These are phyloP conservation scores for Chesias legatella DNA, from an alignment of 2,888 invertebrate genomes.

Conservation along the genomic window DNA sequence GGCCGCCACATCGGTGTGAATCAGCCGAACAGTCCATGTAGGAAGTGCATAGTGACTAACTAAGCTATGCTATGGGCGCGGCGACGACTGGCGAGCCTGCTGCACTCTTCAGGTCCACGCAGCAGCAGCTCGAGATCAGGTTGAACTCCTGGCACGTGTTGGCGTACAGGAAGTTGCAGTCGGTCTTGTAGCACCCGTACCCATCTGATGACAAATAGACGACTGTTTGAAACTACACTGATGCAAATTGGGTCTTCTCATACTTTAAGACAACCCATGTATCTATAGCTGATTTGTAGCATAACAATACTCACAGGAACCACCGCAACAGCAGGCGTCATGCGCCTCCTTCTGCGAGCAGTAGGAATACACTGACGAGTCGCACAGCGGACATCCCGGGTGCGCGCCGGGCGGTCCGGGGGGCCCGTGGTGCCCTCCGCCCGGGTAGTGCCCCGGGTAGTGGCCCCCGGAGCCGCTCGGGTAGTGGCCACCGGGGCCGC, in stretches of 20 bases:
- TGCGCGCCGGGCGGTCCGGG: constrained; percentile 70
- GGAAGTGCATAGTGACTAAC: too few species aligned
- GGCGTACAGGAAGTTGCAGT: constrained; percentile 87
- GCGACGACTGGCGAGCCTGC: constrained; percentile 30
- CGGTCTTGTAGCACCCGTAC: constrained; percentile 82
- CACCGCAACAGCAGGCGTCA: constrained; percentile 87
- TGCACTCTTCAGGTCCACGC: constrained; percentile 77
- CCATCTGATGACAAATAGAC: constrained; percentile 47
- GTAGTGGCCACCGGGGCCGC: constrained; percentile 34
- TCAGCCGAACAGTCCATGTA: too few species aligned
- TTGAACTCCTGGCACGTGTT: constrained; percentile 87
- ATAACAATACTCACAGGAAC: constrained; percentile 56
- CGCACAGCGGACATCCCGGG: constrained; percentile 86
- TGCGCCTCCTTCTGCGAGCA: constrained; percentile 87
- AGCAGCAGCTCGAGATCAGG: constrained; percentile 87
- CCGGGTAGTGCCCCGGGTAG: constrained; percentile 32
- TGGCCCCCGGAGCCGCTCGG: too few species aligned
- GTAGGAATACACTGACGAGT: constrained; percentile 88
- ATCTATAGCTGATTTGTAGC: too few species aligned
- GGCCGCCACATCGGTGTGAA: too few species aligned
- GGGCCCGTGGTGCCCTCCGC: constrained; percentile 33
- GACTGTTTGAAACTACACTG: constrained; percentile 62
- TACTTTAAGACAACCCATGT: too few species aligned
- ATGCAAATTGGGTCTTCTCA: too few species aligned
- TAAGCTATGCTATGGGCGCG: constrained; percentile 17